Percentiles rank a stretch among this genome's conserved stretches.
Conservation (phyloP, 2,797 vertebrate species). For the Gobio occitaniae region DNA sequence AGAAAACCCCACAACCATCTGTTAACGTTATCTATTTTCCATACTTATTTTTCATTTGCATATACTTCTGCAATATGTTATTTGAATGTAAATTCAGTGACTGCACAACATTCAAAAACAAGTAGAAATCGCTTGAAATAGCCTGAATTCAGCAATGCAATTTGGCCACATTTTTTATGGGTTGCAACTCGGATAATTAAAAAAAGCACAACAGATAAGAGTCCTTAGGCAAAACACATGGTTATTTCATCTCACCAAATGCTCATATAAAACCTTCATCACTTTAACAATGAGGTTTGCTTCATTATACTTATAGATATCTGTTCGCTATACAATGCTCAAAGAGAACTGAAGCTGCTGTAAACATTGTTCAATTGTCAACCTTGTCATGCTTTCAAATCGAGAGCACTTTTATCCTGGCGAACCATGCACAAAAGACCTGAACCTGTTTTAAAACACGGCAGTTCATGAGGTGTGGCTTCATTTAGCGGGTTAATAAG, state of each 20-base stretch:
- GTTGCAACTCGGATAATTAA: constrained; percentile 9
- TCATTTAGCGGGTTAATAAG: constrained; percentile 81
- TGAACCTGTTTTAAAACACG: constrained; percentile 3
- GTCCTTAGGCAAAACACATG: constrained; percentile 21
- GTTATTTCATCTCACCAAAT: constrained; percentile 7
- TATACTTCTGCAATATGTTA: neutral
- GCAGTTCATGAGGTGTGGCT: constrained; percentile 70
- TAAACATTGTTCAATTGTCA: neutral
- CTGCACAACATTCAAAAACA: neutral
- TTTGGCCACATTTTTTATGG: neutral
- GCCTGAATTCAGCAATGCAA: neutral
- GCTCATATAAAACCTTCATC: neutral
- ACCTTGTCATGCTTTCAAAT: neutral
- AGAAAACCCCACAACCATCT: neutral
- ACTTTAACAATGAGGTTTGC: neutral
- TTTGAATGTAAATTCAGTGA: neutral
- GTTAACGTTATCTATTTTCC: neutral
- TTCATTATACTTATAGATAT: neutral
- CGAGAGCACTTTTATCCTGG: neutral
- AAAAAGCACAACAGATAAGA: constrained; percentile 22
- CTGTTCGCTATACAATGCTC: neutral
- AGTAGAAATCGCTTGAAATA: neutral
- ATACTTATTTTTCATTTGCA: neutral
- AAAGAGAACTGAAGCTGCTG: neutral
- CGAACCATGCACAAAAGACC: neutral